A percentile compares a stretch with the other conserved stretches of the same genome.
Conservation (phyloP, 2,113 vertebrate species). For the Tringa solitaria region DNA sequence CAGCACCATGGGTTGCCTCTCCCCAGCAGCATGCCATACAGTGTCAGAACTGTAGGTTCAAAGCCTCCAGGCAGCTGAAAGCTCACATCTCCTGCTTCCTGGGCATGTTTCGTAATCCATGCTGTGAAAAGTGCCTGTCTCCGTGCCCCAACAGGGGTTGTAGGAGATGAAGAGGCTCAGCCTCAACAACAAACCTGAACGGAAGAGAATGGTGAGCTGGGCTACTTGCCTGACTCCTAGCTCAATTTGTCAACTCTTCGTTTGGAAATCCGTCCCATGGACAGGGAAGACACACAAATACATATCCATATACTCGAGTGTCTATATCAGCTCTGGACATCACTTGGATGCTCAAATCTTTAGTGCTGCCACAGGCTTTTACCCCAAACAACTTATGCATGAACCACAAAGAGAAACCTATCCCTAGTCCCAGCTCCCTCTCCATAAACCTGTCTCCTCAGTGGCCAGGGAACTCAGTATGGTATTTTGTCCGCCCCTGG, state of each 20-base stretch:
- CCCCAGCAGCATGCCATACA: background rate
- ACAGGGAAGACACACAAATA: background rate
- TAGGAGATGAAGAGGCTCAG: background rate
- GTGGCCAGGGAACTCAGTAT: background rate
- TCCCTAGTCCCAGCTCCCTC: background rate
- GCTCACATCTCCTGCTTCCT: background rate
- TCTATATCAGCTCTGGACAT: background rate
- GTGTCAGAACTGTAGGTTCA: background rate
- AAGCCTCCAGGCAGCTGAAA: background rate
- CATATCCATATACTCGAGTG: fast-evolving
- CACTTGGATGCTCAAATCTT: background rate
- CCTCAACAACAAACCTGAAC: background rate
- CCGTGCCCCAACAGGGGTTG: background rate
- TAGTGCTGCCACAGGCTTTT: background rate
- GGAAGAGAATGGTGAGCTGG: background rate
- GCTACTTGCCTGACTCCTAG: background rate
- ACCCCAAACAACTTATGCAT: background rate
- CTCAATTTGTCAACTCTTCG: background rate
- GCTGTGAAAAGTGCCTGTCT: background rate
- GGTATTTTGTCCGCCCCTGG: background rate
- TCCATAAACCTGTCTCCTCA: background rate
- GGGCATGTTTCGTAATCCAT: background rate
- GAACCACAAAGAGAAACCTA: background rate
- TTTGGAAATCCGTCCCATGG: background rate
- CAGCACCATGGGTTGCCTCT: background rate